Evolutionary conservation across 2,888 invertebrate genomes (phyloP).

Genomic region (Cloeon dipterum): DNA sequence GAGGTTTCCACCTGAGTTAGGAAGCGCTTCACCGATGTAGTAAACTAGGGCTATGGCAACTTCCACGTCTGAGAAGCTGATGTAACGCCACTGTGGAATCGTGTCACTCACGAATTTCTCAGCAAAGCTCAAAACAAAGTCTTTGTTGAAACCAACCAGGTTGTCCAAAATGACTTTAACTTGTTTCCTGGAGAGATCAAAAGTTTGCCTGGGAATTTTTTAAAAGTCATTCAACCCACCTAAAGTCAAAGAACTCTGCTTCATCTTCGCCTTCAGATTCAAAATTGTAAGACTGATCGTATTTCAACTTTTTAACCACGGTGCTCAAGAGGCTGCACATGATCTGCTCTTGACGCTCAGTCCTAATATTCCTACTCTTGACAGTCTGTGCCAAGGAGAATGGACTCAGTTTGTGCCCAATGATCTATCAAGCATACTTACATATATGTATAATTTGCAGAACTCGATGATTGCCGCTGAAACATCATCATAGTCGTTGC

Average conservation of each 20-base stretch:
- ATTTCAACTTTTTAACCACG: conserved; percentile 24
- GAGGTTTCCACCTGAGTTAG: conserved; percentile 13
- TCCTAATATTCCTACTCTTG: conserved; percentile 16
- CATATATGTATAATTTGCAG: conserved; percentile 15
- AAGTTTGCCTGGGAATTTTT: neutral
- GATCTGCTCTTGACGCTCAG: conserved; percentile 16
- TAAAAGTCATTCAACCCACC: conserved; percentile 8
- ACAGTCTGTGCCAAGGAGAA: conserved; percentile 13
- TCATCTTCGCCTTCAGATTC: conserved; percentile 26
- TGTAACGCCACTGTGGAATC: conserved; percentile 19
- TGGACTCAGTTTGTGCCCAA: neutral
- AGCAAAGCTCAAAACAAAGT: conserved; percentile 19
- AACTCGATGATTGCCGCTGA: conserved; percentile 23
- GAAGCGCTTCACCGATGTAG: conserved; percentile 22
- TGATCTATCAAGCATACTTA: neutral
- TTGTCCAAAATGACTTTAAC: conserved; percentile 26
- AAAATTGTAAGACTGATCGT: conserved; percentile 24
- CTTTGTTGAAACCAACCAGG: conserved; percentile 21
- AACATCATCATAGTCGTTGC: conserved; percentile 24
- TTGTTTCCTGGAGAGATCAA: conserved; percentile 17
- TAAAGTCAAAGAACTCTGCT: conserved; percentile 24
- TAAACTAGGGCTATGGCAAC: conserved; percentile 23
- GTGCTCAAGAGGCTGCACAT: conserved; percentile 19
- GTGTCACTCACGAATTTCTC: conserved; percentile 17
- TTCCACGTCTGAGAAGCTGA: conserved; percentile 22